A percentile compares a stretch with the other conserved stretches of the same genome.
These are phyloP conservation scores for Orientallactaga bullata DNA, from an alignment of 2,113 vertebrate species.

Conservation along the genomic window DNA sequence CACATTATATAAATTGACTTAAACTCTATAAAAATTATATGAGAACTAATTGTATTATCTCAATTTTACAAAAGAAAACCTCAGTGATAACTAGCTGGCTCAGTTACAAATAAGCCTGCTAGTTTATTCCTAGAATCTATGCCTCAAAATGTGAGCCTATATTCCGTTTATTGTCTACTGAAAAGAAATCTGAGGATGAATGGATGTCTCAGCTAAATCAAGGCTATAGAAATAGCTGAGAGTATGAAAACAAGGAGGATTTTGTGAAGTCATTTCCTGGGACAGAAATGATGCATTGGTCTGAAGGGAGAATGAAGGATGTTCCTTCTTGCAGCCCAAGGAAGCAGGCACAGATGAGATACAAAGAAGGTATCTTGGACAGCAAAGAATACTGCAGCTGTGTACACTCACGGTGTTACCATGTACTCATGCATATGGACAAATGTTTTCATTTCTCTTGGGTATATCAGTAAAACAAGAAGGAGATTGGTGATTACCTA, in stretches of 20 bases:
- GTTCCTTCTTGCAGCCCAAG: not conserved
- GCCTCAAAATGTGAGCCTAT: conserved; percentile 1
- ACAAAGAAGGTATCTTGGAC: not conserved
- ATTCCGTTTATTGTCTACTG: not conserved
- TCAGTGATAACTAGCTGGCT: not conserved
- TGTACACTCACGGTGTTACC: not conserved
- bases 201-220: not conserved
- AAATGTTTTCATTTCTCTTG: conserved; percentile 15
- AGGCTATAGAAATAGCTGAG: not conserved
- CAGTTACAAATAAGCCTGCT: not conserved
- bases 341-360: not conserved
- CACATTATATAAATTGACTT: not conserved
- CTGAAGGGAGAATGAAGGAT: not conserved
- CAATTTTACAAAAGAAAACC: not conserved
- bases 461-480: not conserved
- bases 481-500: not conserved
- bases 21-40: not conserved
- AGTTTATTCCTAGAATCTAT: not conserved
- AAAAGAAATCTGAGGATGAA: not conserved
- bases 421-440: not conserved
- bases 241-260: not conserved
- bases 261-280: not conserved
- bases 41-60: not conserved
- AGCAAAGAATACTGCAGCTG: not conserved
- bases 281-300: not conserved